These are phyloP conservation scores for Morpho deidamia DNA, from an alignment of 2,888 invertebrate genomes.

Conservation along the genomic window DNA sequence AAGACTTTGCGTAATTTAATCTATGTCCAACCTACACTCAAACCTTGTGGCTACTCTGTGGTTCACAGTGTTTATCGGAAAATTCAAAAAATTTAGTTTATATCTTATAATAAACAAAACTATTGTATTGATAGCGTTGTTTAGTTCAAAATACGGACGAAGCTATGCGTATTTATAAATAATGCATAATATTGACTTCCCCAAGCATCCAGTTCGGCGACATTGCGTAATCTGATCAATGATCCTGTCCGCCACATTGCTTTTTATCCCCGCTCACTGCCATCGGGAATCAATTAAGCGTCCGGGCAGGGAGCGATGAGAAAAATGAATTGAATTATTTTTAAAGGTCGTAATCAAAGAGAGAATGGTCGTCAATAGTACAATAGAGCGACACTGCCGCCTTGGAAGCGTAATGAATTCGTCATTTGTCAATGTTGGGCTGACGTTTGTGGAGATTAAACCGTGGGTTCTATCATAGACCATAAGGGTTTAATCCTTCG, in stretches of 20 bases:
- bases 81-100: no score
- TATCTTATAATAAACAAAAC: not conserved
- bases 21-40: no score
- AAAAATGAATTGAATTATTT: slow-evolving; percentile 41
- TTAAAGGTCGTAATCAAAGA: slow-evolving; percentile 43
- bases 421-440: slow-evolving; percentile 42
- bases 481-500: not conserved
- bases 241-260: slow-evolving; percentile 56
- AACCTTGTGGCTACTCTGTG: no score
- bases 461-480: not conserved
- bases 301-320: slow-evolving; percentile 49
- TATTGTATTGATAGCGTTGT: not conserved
- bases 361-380: slow-evolving; percentile 35
- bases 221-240: slow-evolving; percentile 75
- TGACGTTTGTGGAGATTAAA: slow-evolving; percentile 23
- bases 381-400: slow-evolving; percentile 40
- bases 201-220: slow-evolving; percentile 65
- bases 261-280: slow-evolving; percentile 39
- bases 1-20: slow-evolving; percentile 11
- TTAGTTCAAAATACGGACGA: slow-evolving; percentile 23
- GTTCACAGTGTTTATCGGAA: no score
- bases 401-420: slow-evolving; percentile 41
- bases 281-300: slow-evolving; percentile 64
- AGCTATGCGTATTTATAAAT: slow-evolving; percentile 52
- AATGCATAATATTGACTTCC: slow-evolving; percentile 62